These are phyloP conservation scores for Rotaria socialis DNA, from an alignment of 2,888 invertebrate genomes.

Conservation along the genomic window DNA sequence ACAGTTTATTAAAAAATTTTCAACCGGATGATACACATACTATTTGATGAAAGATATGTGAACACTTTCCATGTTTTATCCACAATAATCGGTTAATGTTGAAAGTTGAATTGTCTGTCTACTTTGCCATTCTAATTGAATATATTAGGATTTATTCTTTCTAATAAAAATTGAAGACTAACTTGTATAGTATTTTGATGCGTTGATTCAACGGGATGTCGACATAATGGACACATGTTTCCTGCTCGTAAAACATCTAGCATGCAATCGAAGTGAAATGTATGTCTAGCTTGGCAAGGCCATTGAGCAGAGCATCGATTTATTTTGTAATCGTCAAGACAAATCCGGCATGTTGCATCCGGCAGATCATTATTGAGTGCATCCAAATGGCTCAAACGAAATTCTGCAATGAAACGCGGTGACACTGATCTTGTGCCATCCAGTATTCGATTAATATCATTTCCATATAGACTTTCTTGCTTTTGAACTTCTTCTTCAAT, in stretches of 20 bases:
- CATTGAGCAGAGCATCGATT: neutral
- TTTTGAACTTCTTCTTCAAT: neutral
- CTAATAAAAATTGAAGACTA: too few relatives aligned
- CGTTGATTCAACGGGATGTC: neutral
- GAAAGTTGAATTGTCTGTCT: too few relatives aligned
- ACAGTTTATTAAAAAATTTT: too few relatives aligned
- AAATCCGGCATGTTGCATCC: neutral
- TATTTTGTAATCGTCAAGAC: neutral
- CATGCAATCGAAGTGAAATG: neutral
- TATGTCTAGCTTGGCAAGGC: neutral
- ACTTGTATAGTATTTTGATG: neutral
- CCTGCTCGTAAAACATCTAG: neutral
- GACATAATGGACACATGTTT: neutral
- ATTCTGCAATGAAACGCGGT: neutral
- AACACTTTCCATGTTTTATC: too few relatives aligned
- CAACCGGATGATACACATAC: too few relatives aligned
- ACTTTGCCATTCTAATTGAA: too few relatives aligned
- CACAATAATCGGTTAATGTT: too few relatives aligned
- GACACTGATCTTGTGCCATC: neutral
- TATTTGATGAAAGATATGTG: too few relatives aligned
- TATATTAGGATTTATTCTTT: too few relatives aligned
- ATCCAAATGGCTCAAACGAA: neutral
- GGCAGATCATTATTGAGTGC: neutral
- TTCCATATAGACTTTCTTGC: neutral
- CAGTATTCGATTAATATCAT: neutral